Evolutionary conservation across 2,888 invertebrate species (phyloP).

Genomic region (Helobdella robusta): DNA sequence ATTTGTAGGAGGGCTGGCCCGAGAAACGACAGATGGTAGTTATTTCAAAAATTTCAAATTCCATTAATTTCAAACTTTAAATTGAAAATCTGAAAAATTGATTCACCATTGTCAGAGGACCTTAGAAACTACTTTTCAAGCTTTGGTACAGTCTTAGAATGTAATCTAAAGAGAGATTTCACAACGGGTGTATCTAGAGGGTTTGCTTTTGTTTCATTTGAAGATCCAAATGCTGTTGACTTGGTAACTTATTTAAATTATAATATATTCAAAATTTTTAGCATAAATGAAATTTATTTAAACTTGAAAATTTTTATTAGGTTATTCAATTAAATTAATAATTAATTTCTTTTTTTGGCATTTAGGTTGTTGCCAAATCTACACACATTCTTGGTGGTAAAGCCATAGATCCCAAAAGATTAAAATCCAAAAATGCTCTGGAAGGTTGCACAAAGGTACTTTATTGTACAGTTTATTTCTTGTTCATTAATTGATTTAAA

Average conservation of each 20-base stretch:
- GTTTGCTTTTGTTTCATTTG: slow-evolving; percentile 26
- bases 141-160: slow-evolving; percentile 26
- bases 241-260: slow-evolving; percentile 14
- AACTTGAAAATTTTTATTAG: not conserved
- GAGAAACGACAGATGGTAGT: slow-evolving; percentile 26
- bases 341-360: not conserved
- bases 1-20: slow-evolving; percentile 26
- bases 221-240: slow-evolving; percentile 24
- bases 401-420: slow-evolving; percentile 24
- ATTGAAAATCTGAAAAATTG: not conserved
- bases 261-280: not conserved
- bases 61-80: not conserved
- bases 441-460: slow-evolving; percentile 20
- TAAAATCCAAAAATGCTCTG: slow-evolving; percentile 18
- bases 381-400: slow-evolving; percentile 24
- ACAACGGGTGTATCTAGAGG: slow-evolving; percentile 25
- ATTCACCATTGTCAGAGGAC: slow-evolving; percentile 9
- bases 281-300: not conserved
- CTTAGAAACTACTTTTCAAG: slow-evolving; percentile 26
- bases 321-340: not conserved
- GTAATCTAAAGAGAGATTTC: slow-evolving; percentile 23
- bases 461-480: no score
- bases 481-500: no score
- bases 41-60: not conserved
- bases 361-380: slow-evolving; percentile 20